phyloP scores from a whole-genome alignment of 2,888 invertebrate species.

The Drosophila paramelanica region DNA sequence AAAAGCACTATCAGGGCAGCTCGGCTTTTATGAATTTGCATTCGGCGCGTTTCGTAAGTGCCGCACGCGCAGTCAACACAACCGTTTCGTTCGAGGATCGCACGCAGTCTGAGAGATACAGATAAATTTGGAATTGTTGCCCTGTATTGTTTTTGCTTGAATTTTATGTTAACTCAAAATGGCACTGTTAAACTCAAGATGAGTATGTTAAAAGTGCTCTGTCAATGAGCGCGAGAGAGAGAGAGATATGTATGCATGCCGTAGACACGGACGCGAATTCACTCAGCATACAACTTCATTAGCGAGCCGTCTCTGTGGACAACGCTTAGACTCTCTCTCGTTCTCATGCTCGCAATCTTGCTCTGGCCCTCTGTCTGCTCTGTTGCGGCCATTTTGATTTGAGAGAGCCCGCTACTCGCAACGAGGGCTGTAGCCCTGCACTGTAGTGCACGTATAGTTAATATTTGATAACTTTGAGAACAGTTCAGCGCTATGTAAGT shows the following conservation, averaged over 20 bases:
- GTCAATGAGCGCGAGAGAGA: neutral
- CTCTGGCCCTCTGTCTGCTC: constrained; percentile 42
- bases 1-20: constrained; percentile 40
- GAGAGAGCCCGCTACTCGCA: constrained; percentile 37
- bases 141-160: constrained; percentile 31
- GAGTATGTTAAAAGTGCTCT: constrained; percentile 30
- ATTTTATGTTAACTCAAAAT: constrained; percentile 51
- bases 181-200: constrained; percentile 51
- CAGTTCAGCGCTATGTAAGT: neutral
- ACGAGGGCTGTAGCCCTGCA: too few relatives aligned
- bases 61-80: constrained; percentile 64
- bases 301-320: constrained; percentile 42
- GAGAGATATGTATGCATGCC: constrained; percentile 44
- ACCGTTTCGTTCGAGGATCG: constrained; percentile 80
- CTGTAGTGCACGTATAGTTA: constrained; percentile 19
- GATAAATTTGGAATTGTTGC: constrained; percentile 31
- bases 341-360: constrained; percentile 17
- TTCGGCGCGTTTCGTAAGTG: constrained; percentile 55
- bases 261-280: constrained; percentile 39
- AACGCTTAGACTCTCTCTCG: constrained; percentile 34
- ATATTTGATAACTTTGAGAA: constrained; percentile 42
- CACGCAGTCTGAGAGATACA: constrained; percentile 79
- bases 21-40: constrained; percentile 44
- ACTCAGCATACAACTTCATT: constrained; percentile 78
- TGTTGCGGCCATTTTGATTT: constrained; percentile 84